phyloP scores from a whole-genome alignment of 1,140 invertebrate species.

The Bombyx mandarina region DNA sequence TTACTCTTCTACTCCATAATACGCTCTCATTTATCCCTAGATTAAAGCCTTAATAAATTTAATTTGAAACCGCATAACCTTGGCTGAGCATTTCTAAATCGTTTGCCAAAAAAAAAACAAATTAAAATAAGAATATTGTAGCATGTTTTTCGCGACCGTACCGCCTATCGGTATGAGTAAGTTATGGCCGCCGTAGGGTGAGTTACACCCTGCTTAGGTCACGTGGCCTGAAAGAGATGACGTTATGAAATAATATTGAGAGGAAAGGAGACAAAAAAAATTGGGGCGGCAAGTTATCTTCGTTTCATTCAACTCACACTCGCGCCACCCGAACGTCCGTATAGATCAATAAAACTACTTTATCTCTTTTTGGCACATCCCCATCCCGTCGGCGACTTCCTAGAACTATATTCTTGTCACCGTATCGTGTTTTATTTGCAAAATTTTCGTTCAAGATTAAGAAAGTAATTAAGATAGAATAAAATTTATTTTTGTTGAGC shows the following conservation, averaged over 20 bases:
- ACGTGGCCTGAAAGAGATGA: constrained; percentile 58
- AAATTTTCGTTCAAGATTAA: constrained; percentile 17
- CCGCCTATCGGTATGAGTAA: constrained; percentile 72
- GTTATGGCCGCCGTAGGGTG: constrained; percentile 71
- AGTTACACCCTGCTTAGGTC: constrained; percentile 70
- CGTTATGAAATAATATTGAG: constrained; percentile 26
- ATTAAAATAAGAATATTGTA: constrained; percentile 43
- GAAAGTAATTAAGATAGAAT: too few species aligned
- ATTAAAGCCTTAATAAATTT: too few species aligned
- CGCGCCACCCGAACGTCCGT: constrained; percentile 65
- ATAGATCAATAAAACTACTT: constrained; percentile 74
- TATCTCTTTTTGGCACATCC: constrained; percentile 74
- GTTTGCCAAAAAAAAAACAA: constrained; percentile 13
- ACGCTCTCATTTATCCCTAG: too few species aligned
- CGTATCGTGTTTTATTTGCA: constrained; percentile 42
- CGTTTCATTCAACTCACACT: constrained; percentile 71
- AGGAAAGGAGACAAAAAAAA: constrained; percentile 37
- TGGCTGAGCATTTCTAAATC: too few species aligned
- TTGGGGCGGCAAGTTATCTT: constrained; percentile 69
- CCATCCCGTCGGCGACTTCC: constrained; percentile 64
- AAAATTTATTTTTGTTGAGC: too few species aligned
- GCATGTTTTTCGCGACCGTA: constrained; percentile 66
- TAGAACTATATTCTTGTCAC: constrained; percentile 47
- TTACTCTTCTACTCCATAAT: too few species aligned
- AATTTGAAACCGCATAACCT: too few species aligned